Base-by-base conservation (phyloP, 30 jellyfish, hydroid and myxozoan genomes). In the Rhopilema esculentum region DNA sequence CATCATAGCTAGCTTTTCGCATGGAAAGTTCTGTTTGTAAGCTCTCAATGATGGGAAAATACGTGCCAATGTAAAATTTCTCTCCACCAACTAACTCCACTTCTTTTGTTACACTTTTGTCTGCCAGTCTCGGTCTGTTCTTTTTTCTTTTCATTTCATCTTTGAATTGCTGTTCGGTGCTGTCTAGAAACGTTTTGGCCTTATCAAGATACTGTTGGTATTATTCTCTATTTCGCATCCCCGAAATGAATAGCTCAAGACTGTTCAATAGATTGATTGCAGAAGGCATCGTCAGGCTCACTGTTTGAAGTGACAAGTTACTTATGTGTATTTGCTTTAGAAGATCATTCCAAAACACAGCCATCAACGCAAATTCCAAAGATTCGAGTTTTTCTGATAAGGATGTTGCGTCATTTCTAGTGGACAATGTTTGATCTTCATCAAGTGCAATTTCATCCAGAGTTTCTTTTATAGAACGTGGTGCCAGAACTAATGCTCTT, bases 131-230 rank as follows among this genome's bases (percentile, higher is more conserved):
- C 66, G 70, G 66, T 84, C 93, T 84, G 61, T 72, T 84, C 52
- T 66, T 84, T 84, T 84, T 84, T 79, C 87, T 84, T 74, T 75
- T 83, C 77, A 73, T 48, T 75, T 84, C 93, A 48, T 72, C 93
- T 84, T 68, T 84, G 93, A 70, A 84, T 72, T 69, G 71, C 87
- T 84, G 93, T 24, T 80, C 66, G 33, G 90, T 80, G 66, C 83
- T 81, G 27, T 84, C 82, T 32, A 77, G 52, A 48, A 84, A 84
- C 50, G 87, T 50, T 84, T 52, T 70, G 29, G 93, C 93, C 20
- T 84, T 84, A 33, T 72, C 88, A 49, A 67, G 86, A 49, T 51
- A 83, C 92, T 49, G 65, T 83, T 83, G 27, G 84, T 19, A 69
- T 69, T 83, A 29, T 27, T 51, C 52, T 68, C 52, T 75, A 83